Evolutionary conservation across 2,113 vertebrate genomes (phyloP), one percentile per base, ranked within the genome.

Genomic region (Brachyistius frenatus): DNA sequence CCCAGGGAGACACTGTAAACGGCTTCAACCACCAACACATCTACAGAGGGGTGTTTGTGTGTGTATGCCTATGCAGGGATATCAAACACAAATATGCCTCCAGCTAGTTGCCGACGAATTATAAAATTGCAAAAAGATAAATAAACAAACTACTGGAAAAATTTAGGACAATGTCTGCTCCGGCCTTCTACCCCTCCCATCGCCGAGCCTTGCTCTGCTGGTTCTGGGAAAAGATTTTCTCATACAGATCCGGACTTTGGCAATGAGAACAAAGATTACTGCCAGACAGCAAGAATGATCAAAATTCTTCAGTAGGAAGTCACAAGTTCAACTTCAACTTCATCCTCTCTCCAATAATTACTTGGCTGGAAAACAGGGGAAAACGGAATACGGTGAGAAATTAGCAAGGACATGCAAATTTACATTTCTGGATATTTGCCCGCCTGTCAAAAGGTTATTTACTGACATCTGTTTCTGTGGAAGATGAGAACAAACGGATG

Each of bases 221-320:
- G 90, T 90, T 85, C 79, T 92, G 88, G 89, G 91, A 90, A 93
- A 89, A 75, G 35, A 78, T 66, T 83, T 91, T 89, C 88, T 86
- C 92, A 83, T 70, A 46, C 75, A 80, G 84, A 89, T 89, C 73
- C 81, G 57, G 82, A 72, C 66, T 84, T 80, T 92, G 90, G 88
- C 87, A 85, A 35, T 15, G 39, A 66, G 83, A 76, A 81, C 81
- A 80, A 89, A 89, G 36, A 85, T 76, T 74, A 73, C 73, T 89
- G 89, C 78, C 87, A 89, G 83, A 91, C 80, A 78, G 46, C 69
- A 67, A 85, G 31, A 76, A 66, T 14, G 78, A 86, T 91, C 50
- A 80, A 87, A 84, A 89, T 92, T 85, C 85, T 73, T 82, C 76
- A 89, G 81, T 64, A 84, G 83, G 87, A 89, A 87, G 84, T 87